Conservation (phyloP, 1,140 invertebrate species). For the Melanaphis sacchari region DNA sequence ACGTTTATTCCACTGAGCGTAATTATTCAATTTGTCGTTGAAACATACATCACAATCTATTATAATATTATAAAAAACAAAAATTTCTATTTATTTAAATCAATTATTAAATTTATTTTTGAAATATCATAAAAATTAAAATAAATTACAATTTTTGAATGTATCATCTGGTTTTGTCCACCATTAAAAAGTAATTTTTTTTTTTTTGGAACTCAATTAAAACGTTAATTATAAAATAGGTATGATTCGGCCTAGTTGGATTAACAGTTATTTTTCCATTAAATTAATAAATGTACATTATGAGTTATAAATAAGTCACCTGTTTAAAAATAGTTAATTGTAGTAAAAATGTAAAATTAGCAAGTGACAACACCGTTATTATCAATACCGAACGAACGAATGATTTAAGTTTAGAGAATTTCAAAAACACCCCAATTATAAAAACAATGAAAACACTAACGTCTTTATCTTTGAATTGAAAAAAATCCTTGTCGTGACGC, state of each 20-base stretch:
- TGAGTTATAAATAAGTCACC: neutral
- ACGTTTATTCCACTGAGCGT: too few species aligned
- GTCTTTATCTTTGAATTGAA: neutral
- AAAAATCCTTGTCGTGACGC: neutral
- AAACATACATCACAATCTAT: too few species aligned
- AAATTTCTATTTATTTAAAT: neutral
- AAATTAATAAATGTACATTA: neutral
- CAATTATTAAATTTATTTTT: neutral
- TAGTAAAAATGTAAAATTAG: neutral
- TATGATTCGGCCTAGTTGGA: neutral
- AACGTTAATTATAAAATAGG: neutral
- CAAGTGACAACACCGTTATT: neutral
- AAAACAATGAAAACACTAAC: neutral
- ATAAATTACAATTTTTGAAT: neutral
- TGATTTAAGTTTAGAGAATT: neutral
- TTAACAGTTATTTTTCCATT: neutral
- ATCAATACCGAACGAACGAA: neutral
- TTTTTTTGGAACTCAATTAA: neutral
- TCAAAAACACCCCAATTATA: neutral
- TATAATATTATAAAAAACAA: neutral
- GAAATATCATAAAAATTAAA: neutral
- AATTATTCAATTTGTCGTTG: too few species aligned
- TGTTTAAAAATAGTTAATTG: neutral
- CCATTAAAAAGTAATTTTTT: neutral
- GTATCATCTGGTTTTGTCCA: neutral